phyloP scores from a whole-genome alignment of 2,113 vertebrate species.

The Pachycephala philippinensis region DNA sequence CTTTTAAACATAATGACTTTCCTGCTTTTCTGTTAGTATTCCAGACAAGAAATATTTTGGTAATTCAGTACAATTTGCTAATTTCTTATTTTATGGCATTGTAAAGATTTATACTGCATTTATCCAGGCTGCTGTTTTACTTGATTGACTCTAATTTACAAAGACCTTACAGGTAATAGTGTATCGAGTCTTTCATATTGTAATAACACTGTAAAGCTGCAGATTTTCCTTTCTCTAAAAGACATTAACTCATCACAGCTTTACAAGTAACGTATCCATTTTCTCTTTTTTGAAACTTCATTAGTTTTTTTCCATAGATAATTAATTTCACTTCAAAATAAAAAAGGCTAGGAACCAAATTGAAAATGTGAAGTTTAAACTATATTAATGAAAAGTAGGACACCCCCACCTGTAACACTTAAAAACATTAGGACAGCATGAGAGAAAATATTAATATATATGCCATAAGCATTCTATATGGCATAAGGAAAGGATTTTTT shows the following conservation, averaged over 20 bases:
- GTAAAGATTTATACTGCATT: slow-evolving; percentile 17
- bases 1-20: slow-evolving; percentile 62
- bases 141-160: slow-evolving; percentile 56
- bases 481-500: not conserved
- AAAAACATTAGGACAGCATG: not conserved
- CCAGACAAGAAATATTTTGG: slow-evolving; percentile 60
- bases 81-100: slow-evolving; percentile 52
- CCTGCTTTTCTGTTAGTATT: slow-evolving; percentile 61
- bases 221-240: not conserved
- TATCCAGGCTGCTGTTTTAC: slow-evolving; percentile 25
- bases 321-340: not conserved
- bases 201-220: not conserved
- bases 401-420: not conserved
- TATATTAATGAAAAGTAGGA: not conserved
- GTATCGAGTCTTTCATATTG: not conserved
- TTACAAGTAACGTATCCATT: not conserved
- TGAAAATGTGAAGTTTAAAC: not conserved
- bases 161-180: not conserved
- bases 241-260: not conserved
- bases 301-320: not conserved
- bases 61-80: slow-evolving; percentile 59
- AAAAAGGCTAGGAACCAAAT: not conserved
- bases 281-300: not conserved
- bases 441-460: not conserved
- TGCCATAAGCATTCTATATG: not conserved